Evolutionary conservation across 2,113 vertebrate genomes (phyloP).

Genomic region (Spilogale gracilis): DNA sequence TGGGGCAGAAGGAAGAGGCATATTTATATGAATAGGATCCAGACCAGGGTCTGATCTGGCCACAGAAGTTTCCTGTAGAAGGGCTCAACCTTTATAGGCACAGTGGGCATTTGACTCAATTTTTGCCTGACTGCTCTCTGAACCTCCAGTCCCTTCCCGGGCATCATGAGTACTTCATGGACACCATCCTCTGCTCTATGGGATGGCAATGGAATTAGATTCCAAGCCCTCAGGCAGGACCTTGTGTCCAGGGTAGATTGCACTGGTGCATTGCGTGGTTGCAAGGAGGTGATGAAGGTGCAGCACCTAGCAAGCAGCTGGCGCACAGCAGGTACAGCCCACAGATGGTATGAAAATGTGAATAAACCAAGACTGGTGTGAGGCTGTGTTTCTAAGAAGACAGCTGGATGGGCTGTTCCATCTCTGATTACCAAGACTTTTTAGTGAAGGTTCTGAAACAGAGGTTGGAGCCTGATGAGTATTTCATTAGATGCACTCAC

Average conservation of each 20-base stretch:
- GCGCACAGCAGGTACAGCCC: background rate
- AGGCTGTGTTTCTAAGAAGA: conserved; percentile 7
- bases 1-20: background rate
- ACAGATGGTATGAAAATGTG: background rate
- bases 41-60: background rate
- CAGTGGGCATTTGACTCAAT: background rate
- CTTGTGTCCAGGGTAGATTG: background rate
- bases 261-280: background rate
- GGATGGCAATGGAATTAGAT: background rate
- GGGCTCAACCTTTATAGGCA: background rate
- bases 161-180: background rate
- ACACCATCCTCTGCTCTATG: background rate
- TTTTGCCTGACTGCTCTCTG: background rate
- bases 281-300: background rate
- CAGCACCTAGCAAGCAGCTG: background rate
- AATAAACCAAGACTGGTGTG: background rate
- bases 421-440: background rate
- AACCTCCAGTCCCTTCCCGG: background rate
- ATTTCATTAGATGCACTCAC: background rate
- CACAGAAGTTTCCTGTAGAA: background rate
- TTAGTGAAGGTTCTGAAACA: background rate
- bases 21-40: background rate
- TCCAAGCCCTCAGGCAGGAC: background rate
- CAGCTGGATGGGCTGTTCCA: background rate
- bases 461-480: background rate